These are phyloP conservation scores for Gasterosteus nipponicus DNA, from an alignment of 2,113 vertebrate species.

Conservation along the genomic window DNA sequence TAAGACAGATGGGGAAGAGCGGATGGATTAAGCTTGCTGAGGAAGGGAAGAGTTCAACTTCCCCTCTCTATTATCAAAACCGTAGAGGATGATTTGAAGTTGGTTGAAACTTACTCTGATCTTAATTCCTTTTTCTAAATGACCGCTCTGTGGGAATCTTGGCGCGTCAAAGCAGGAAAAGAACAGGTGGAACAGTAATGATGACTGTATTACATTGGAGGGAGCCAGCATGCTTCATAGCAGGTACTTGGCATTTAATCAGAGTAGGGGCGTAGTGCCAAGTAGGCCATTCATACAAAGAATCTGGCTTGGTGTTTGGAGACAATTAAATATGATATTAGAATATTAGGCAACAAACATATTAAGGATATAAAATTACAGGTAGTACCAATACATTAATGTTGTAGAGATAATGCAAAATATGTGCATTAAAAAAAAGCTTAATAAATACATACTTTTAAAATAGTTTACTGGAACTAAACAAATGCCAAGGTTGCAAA, in stretches of 20 bases:
- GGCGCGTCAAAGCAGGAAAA: constrained; percentile 17
- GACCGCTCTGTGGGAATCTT: constrained; percentile 15
- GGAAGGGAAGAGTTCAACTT: constrained; percentile 31
- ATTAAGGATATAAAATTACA: neutral
- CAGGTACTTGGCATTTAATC: constrained; percentile 5
- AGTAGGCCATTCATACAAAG: neutral
- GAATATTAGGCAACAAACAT: neutral
- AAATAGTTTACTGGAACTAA: neutral
- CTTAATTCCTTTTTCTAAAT: neutral
- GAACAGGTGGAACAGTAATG: constrained; percentile 34
- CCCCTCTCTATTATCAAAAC: constrained; percentile 7
- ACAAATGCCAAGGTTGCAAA: neutral
- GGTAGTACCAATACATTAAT: neutral
- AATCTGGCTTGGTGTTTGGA: neutral
- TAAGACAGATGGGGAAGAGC: constrained; percentile 69
- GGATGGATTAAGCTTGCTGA: constrained; percentile 50
- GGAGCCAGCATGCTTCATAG: constrained; percentile 1
- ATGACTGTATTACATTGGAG: neutral
- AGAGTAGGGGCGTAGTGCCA: neutral
- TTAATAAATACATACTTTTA: neutral
- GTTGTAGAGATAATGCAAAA: constrained; percentile 10
- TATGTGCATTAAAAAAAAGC: neutral
- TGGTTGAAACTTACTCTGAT: neutral
- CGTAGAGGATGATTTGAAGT: constrained; percentile 6
- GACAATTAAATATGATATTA: neutral